Evolutionary conservation across 2,797 vertebrate species (phyloP), one percentile per base, ranked within the genome.

Genomic region (Telmatherina bonti): DNA sequence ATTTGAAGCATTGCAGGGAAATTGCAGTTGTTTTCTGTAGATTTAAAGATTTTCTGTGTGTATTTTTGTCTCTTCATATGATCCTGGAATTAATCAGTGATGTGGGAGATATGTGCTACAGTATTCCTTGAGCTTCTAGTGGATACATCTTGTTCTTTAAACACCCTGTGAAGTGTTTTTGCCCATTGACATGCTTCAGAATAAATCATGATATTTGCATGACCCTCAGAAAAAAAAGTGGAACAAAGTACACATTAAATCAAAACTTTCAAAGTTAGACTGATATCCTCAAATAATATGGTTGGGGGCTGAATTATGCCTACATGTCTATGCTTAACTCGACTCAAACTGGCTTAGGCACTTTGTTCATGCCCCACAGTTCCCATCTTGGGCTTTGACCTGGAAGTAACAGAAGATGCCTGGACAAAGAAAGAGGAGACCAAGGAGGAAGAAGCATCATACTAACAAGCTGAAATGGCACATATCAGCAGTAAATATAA

Each of bases 71-170:
- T 27, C 30, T 38, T 58, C 47, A 15, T 67, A n/a, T 65, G 24
- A 26, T 59, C 63, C 45, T 49, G 26, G 33, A 52, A 52, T 52
- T n/a, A 24, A 24, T 36, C 22, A n/a, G 11, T 26, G 29, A 47
- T 55, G 58, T 43, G 45, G 35, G 43, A 24, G 29, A 16, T 18
- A 60, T 60, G 29, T 70, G 58, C 58, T 70, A 27, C 58, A 54
- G 8, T 1, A 29, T 35, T 41, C 10, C 49, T 38, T 64, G 33
- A 63, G 38, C 24, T 38, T 38, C 8, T 11, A 26, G 1, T 41
- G 18, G 36, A 11, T 41, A 54, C 51, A 59, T 20, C n/a, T 51
- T 18, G 22, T 5, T 58, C 11, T 58, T 72, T 20, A 58, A n/a
- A n/a, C 49, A 41, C 26, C 24, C 51, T n/a, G 27, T 15, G 41